Percentiles rank a stretch among this genome's conserved stretches.
Evolutionary conservation across 30 jellyfish, hydroid and myxozoan genomes (phyloP).

Genomic region (Hydractinia symbiolongicarpus): DNA sequence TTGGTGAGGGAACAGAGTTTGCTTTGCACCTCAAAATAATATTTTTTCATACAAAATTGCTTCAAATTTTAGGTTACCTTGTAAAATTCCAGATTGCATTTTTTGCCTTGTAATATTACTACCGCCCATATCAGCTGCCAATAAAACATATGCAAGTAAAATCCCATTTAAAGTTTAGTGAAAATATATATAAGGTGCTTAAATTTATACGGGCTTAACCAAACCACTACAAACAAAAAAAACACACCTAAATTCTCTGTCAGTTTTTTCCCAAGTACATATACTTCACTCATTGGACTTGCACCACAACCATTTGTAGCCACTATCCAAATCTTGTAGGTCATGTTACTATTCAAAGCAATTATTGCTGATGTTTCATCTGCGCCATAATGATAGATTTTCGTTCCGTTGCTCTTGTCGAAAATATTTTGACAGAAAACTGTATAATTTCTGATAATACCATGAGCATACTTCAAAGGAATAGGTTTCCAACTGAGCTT

Average conservation of each 20-base stretch:
- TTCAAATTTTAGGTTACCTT: too few relatives aligned
- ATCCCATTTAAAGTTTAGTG: too few relatives aligned
- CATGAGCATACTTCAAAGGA: constrained; percentile 1
- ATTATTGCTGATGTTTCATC: neutral
- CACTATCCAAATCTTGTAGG: neutral
- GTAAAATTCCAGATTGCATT: too few relatives aligned
- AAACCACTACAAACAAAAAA: too few relatives aligned
- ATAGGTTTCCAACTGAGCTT: constrained; percentile 2
- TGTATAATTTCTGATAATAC: constrained; percentile 1
- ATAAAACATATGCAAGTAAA: too few relatives aligned
- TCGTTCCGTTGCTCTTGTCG: neutral
- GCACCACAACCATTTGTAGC: neutral
- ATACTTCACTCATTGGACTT: neutral
- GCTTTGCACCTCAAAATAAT: too few relatives aligned
- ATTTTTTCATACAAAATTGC: too few relatives aligned
- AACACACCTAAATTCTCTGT: neutral
- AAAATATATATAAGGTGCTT: too few relatives aligned
- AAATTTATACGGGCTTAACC: too few relatives aligned
- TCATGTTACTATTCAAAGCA: neutral
- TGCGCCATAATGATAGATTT: neutral
- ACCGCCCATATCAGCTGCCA: too few relatives aligned
- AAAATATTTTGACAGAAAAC: neutral
- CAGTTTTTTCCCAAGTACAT: neutral
- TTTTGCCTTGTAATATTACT: too few relatives aligned
- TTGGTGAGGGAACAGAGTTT: too few relatives aligned